Evolutionary conservation across 1,140 invertebrate species (phyloP).

Genomic region (Colletes gigas): DNA sequence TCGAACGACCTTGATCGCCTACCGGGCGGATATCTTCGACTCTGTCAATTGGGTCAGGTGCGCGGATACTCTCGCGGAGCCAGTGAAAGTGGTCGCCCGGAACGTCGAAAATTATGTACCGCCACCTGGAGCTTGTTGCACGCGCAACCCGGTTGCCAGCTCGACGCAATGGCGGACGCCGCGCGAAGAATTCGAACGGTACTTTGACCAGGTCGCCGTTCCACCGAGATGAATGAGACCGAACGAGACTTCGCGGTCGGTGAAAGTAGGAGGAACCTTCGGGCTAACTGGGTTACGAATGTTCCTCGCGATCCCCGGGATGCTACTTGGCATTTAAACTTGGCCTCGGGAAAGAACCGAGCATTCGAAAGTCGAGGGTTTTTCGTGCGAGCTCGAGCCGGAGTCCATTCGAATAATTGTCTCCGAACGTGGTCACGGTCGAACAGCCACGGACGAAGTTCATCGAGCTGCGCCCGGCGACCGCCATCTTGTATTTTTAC

Average conservation of each 20-base stretch:
- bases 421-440: too few species aligned
- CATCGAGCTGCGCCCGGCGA: too few species aligned
- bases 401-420: too few species aligned
- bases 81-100: conserved; percentile 56
- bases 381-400: too few species aligned
- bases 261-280: conserved; percentile 62
- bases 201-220: conserved; percentile 20
- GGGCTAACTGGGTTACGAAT: conserved; percentile 60
- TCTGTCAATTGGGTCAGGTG: conserved; percentile 58
- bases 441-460: too few species aligned
- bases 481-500: too few species aligned
- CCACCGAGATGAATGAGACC: conserved; percentile 57
- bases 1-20: conserved; percentile 58
- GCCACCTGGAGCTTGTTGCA: background rate
- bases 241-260: conserved; percentile 42
- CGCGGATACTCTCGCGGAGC: conserved; percentile 33
- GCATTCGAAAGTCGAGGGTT: conserved; percentile 15
- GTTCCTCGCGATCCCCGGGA: conserved; percentile 6
- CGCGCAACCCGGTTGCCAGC: conserved; percentile 46
- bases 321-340: conserved; percentile 21
- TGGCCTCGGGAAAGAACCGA: conserved; percentile 1
- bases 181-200: conserved; percentile 26
- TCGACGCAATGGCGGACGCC: conserved; percentile 49
- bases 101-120: conserved; percentile 50
- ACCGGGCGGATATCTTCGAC: conserved; percentile 53